Conservation (phyloP, 1,140 invertebrate species). For the Scaptomyza montana region DNA sequence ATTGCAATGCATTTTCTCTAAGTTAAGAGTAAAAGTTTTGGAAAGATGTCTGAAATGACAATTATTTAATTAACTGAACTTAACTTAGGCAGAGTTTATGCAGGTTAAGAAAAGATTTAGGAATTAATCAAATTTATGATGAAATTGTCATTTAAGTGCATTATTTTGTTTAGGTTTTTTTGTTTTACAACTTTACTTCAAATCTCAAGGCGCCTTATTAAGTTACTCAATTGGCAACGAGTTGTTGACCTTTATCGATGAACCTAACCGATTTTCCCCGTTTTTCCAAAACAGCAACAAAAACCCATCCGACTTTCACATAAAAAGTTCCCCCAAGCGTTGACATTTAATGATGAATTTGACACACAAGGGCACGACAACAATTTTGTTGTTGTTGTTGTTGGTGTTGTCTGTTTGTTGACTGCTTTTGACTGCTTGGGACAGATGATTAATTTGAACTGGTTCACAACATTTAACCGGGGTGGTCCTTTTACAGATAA, state of each 20-base stretch:
- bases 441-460: slow-evolving; percentile 70
- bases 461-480: slow-evolving; percentile 58
- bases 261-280: slow-evolving; percentile 50
- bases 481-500: slow-evolving; percentile 65
- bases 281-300: slow-evolving; percentile 2
- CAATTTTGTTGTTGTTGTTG: slow-evolving; percentile 45
- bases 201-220: slow-evolving; percentile 49
- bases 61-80: not conserved
- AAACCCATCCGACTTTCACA: slow-evolving; percentile 55
- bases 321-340: slow-evolving; percentile 68
- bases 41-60: not conserved
- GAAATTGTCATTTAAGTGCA: not conserved
- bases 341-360: slow-evolving; percentile 83
- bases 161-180: slow-evolving; percentile 30
- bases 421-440: slow-evolving; percentile 24
- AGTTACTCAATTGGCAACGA: slow-evolving; percentile 73
- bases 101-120: too few species aligned
- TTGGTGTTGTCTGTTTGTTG: slow-evolving; percentile 44
- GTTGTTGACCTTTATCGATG: slow-evolving; percentile 76
- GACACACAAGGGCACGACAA: slow-evolving; percentile 82
- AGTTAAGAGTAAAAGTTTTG: not conserved
- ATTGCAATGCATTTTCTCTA: not conserved
- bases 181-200: slow-evolving; percentile 4
- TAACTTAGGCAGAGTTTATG: not conserved
- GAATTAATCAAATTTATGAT: too few species aligned